Base-by-base conservation (phyloP, 2,888 invertebrate species). In the Orchestes rusci region DNA sequence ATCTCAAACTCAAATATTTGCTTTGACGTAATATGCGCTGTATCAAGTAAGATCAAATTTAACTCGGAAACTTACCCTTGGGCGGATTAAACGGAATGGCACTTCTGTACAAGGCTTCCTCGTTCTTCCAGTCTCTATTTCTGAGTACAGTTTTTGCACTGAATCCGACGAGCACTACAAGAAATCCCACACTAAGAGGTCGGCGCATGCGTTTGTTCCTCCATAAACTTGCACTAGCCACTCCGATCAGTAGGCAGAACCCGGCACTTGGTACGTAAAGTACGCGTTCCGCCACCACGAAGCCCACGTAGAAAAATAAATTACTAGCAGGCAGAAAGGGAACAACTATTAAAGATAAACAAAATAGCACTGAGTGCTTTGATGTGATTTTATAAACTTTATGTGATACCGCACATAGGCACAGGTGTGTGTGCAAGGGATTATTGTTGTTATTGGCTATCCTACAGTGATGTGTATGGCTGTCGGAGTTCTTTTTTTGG, bases 311-410 rank as follows among this genome's bases (percentile, higher is more conserved):
- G 74, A 95, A 94, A 70, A 96, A 84, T 59, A 95, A 73, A 76
- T 97, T 97, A 59, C 91, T 86, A 52, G 96, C 95, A 53, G 95
- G 96, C 62, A 96, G 75, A 72, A 95, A 96, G 50, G 96, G 94
- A 57, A 96, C 74, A 55, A 86, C 79, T 64, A 94, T 77, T 63
- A 96, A 80, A 39, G 84, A 80, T 53, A 83, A 72, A 56, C 81
- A 78, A 68, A 81, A 32, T 66, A 65, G 43, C 4, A 57, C 16
- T 3, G 42, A 39, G 16, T 43, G 35, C 8, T 23, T 34, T 10
- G 42, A 33, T 10, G 45, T 41, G 8, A 37, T 30, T 33, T 35
- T 47, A 10, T 20, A 4, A n/a, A 37, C 16, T 19, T 8, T 30
- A 20, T 28, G 45, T 16, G 33, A 38, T 7, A 30, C 17, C 12